phyloP scores from a whole-genome alignment of 2,113 vertebrate species.

The Eubucco bourcierii region DNA sequence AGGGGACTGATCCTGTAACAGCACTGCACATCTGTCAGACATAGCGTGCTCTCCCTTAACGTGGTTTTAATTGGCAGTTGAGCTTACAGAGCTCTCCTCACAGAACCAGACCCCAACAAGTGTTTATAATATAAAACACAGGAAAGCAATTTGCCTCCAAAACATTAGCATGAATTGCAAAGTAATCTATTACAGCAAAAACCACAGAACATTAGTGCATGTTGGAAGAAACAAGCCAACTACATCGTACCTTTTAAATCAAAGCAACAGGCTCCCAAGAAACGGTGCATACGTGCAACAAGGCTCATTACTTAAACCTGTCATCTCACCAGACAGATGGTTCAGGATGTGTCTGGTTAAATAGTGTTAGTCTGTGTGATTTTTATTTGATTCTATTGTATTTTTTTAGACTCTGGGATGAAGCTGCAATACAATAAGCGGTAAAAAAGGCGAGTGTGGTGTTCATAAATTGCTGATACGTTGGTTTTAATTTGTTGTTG shows the following conservation, averaged over 20 bases:
- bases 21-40: neutral
- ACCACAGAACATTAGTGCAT: neutral
- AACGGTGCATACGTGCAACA: neutral
- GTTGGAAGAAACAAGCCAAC: constrained; percentile 3
- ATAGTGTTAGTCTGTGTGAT: neutral
- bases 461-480: constrained; percentile 53
- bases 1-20: neutral
- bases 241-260: neutral
- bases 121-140: constrained; percentile 44
- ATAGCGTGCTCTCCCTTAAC: neutral
- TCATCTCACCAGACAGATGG: constrained; percentile 34
- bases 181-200: constrained; percentile 9
- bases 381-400: neutral
- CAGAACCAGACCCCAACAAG: constrained; percentile 16
- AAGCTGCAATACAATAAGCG: constrained; percentile 28
- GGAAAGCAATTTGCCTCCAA: constrained; percentile 43
- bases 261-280: neutral
- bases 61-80: constrained; percentile 12
- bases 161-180: neutral
- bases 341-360: constrained; percentile 22
- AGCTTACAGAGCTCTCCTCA: neutral
- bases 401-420: neutral
- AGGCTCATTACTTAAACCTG: constrained; percentile 22
- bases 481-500: too few species aligned
- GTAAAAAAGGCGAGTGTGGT: constrained; percentile 4